Conservation (phyloP, 2,113 vertebrate species). For the Hassar affinis region DNA sequence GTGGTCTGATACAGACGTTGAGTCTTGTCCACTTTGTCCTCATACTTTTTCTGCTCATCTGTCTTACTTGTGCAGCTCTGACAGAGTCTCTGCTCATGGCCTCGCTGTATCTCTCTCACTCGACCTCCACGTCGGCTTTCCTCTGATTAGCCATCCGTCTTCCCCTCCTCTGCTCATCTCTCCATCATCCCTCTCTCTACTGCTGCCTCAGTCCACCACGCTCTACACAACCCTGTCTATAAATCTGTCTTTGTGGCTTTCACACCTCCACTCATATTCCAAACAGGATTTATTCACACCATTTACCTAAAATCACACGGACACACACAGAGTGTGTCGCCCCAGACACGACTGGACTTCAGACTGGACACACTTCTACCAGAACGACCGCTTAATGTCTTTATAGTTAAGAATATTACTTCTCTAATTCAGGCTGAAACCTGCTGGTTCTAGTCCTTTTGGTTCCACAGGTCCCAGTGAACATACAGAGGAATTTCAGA, state of each 20-base stretch:
- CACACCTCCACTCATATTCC: not conserved
- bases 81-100: constrained; percentile 62
- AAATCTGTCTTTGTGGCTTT: not conserved
- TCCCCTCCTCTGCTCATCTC: constrained; percentile 67
- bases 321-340: not conserved
- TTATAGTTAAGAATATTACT: not conserved
- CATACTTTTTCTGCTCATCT: constrained; percentile 34
- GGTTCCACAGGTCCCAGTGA: not conserved
- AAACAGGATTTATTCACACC: not conserved
- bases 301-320: constrained; percentile 5
- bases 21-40: constrained; percentile 14
- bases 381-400: not conserved
- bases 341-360: not conserved
- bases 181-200: constrained; percentile 51
- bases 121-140: constrained; percentile 69
- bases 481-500: constrained; percentile 37
- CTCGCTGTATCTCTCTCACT: constrained; percentile 72
- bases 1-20: constrained; percentile 18
- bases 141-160: constrained; percentile 75
- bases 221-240: not conserved
- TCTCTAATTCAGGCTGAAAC: not conserved
- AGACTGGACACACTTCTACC: too few species aligned
- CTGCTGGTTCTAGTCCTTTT: not conserved
- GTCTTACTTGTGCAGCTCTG: constrained; percentile 48
- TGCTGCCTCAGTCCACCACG: constrained; percentile 18